A percentile compares a stretch with the other conserved stretches of the same genome.
phyloP scores from a whole-genome alignment of 2,797 vertebrate species.

The Borostomias antarcticus region DNA sequence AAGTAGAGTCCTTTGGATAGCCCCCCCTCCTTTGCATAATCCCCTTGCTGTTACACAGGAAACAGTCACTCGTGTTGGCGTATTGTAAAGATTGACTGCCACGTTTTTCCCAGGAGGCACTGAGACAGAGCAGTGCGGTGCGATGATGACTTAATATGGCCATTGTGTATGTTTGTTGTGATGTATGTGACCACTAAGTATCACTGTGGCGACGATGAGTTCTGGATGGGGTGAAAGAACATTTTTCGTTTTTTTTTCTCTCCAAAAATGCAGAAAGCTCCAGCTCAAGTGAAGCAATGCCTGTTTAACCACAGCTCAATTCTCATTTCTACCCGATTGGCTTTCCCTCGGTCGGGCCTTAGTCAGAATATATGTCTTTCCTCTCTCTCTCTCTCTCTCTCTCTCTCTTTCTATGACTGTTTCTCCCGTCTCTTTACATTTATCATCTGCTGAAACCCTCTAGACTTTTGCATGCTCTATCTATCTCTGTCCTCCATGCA shows the following conservation, averaged over 20 bases:
- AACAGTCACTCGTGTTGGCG: constrained; percentile 38
- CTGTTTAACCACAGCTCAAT: no score
- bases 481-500: constrained; percentile 48
- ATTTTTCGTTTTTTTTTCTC: no score
- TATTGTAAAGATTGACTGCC: constrained; percentile 38
- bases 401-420: neutral
- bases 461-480: neutral
- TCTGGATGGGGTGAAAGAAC: no score
- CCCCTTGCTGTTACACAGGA: neutral
- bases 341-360: no score
- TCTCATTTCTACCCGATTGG: no score
- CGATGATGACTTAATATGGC: neutral
- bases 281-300: no score
- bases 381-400: constrained; percentile 4
- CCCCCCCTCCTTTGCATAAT: constrained; percentile 41
- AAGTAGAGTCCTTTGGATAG: constrained; percentile 68
- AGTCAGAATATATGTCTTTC: no score
- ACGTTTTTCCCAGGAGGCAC: constrained; percentile 1
- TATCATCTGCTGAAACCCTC: neutral
- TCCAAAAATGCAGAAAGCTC: no score
- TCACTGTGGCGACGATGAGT: no score
- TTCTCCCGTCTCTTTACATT: neutral
- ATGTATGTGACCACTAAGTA: neutral
- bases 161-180: neutral
- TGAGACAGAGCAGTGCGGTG: neutral